Evolutionary conservation across 2,113 vertebrate genomes (phyloP).

Genomic region (Brachypodius melanocephalos): DNA sequence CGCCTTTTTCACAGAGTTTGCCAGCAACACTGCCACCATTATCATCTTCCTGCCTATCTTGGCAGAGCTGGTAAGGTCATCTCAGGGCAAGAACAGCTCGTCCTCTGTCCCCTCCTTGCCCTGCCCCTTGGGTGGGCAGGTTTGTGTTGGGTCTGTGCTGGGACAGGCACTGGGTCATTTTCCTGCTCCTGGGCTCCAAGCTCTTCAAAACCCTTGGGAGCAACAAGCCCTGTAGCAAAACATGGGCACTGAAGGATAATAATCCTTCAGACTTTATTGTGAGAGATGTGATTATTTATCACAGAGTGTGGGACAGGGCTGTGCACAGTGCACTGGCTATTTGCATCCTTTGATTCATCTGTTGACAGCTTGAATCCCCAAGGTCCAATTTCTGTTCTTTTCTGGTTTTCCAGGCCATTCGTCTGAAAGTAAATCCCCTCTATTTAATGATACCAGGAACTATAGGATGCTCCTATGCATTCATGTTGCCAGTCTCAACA

Average conservation of each 20-base stretch:
- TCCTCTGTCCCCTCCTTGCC: neutral
- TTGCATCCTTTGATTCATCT: neutral
- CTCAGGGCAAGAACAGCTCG: neutral
- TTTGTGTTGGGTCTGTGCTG: neutral
- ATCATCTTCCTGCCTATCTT: conserved; percentile 94
- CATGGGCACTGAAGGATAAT: rapidly evolving
- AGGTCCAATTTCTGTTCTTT: neutral
- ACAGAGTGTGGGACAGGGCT: neutral
- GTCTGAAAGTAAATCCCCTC: conserved; percentile 86
- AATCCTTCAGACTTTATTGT: neutral
- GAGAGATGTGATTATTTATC: neutral
- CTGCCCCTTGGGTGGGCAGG: neutral
- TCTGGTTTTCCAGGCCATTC: conserved; percentile 79
- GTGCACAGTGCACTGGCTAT: neutral
- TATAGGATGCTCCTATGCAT: conserved; percentile 88
- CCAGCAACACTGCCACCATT: conserved; percentile 96
- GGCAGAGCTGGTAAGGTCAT: conserved; percentile 87
- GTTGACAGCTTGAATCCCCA: neutral
- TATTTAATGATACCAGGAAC: conserved; percentile 96
- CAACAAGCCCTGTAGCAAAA: neutral
- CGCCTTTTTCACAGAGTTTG: conserved; percentile 93
- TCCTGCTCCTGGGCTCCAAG: neutral
- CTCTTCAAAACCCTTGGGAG: neutral
- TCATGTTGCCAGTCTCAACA: conserved; percentile 96
- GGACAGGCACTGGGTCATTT: neutral